Evolutionary conservation across 2,888 invertebrate species (phyloP).

Genomic region (Dryobotodes eremita): DNA sequence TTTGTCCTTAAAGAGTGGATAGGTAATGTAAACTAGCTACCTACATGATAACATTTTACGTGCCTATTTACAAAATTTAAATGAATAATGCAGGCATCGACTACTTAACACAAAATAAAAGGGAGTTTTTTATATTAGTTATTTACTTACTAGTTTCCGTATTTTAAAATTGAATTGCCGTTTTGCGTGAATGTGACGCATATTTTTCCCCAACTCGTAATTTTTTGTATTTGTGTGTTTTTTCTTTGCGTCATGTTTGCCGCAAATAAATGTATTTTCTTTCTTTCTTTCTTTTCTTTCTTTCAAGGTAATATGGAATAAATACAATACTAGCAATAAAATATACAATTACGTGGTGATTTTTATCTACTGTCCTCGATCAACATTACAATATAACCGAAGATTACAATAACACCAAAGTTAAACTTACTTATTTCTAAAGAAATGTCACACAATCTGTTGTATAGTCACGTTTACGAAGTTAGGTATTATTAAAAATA

Average conservation of each 20-base stretch:
- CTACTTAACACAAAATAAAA: neutral
- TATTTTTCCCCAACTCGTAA: no score
- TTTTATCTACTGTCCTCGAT: slow-evolving; percentile 23
- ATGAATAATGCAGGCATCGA: neutral
- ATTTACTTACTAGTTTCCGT: slow-evolving; percentile 49
- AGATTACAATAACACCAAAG: slow-evolving; percentile 29
- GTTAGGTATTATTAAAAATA: slow-evolving; percentile 14
- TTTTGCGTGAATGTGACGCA: no score
- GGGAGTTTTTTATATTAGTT: neutral
- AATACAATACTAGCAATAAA: slow-evolving; percentile 58
- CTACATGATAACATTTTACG: neutral
- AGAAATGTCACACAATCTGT: slow-evolving; percentile 24
- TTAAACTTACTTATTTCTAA: neutral
- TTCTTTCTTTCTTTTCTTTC: no score
- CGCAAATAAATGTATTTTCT: no score
- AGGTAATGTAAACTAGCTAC: neutral
- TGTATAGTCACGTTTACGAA: slow-evolving; percentile 40
- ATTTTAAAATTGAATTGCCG: slow-evolving; percentile 64
- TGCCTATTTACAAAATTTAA: slow-evolving; percentile 27
- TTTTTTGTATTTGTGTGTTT: no score
- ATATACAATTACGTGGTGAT: slow-evolving; percentile 34
- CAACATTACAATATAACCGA: slow-evolving; percentile 14
- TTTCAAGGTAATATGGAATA: slow-evolving; percentile 49
- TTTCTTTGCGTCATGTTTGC: no score
- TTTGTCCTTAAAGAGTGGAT: neutral